These are phyloP conservation scores for Asarcornis scutulata DNA, from an alignment of 2,113 vertebrate species.

Conservation along the genomic window DNA sequence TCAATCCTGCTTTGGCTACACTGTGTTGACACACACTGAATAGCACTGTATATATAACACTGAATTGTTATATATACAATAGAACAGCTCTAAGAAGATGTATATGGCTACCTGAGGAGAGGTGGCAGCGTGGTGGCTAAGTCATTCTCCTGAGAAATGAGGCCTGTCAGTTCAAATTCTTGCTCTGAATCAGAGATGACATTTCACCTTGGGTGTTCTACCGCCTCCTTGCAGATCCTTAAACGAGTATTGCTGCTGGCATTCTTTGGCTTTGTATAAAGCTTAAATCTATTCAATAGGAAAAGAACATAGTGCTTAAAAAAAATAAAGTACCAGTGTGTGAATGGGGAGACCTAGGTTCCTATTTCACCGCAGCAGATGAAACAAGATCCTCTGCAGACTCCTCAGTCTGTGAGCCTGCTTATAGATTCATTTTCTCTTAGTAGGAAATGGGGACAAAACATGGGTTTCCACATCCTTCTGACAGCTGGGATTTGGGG, in stretches of 20 bases:
- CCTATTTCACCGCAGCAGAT: neutral
- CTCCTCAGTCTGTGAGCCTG: neutral
- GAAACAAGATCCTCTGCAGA: neutral
- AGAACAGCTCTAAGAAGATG: neutral
- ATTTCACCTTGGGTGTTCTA: neutral
- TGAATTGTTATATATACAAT: neutral
- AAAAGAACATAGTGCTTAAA: neutral
- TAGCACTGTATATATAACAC: too few relatives aligned
- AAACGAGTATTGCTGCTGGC: neutral
- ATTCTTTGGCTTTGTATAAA: neutral
- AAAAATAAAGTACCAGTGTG: neutral
- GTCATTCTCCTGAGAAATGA: neutral
- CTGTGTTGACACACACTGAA: rapidly evolving
- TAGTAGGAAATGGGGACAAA: neutral
- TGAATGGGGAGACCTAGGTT: neutral
- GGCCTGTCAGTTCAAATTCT: neutral
- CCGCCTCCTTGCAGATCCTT: neutral
- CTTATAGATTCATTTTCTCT: neutral
- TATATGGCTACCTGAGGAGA: neutral
- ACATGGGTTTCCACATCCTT: neutral
- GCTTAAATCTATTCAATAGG: neutral
- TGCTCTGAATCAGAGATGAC: neutral
- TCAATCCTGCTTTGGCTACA: neutral
- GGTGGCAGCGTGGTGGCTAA: neutral
- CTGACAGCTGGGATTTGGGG: neutral